Evolutionary conservation across 2,113 vertebrate species (phyloP), one percentile per base, ranked within the genome.

Genomic region (Malurus elegans): DNA sequence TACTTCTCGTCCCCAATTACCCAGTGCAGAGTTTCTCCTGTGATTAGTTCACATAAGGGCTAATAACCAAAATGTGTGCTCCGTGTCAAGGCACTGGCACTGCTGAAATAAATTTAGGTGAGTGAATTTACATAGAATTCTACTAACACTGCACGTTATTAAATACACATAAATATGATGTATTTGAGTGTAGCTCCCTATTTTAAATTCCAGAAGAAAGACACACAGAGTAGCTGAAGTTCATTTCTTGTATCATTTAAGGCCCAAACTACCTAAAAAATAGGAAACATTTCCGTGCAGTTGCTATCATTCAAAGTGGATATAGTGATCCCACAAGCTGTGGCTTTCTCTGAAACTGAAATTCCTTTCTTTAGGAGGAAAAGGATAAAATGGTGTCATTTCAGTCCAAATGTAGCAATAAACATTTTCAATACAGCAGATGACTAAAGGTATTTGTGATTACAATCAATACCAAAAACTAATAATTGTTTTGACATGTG

Each of bases 21-120:
- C 79, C 85, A 90, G 0, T 45, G 85, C 75, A 76, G 83, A 91
- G 28, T 92, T 95, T 83, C 67, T 92, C 58, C 66, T 79, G 74
- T 91, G 85, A 85, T 95, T 90, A 93, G 82, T 70, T 95, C 92
- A 79, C 47, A 82, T 76, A 79, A 93, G 62, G 71, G 62, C 67
- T 94, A 93, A 92, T 95, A 95, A 88, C 65, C 48, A 40, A 81
- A 93, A 92, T 87, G 79, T 65, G 85, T 76, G 74, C 66, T 94
- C 71, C 1, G 1, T 83, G 85, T 92, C 95, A 87, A 56, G 66
- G 51, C 88, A 54, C 13, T 65, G 81, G 36, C 26, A 38, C 53
- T 26, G 83, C 83, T 70, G 73, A 95, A 93, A 95, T 79, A 91
- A 95, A 92, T 95, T 69, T 48, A 79, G 72, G 53, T 42, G 71